Base-by-base conservation (phyloP, 2,113 vertebrate genomes). In the Rutilus rutilus region DNA sequence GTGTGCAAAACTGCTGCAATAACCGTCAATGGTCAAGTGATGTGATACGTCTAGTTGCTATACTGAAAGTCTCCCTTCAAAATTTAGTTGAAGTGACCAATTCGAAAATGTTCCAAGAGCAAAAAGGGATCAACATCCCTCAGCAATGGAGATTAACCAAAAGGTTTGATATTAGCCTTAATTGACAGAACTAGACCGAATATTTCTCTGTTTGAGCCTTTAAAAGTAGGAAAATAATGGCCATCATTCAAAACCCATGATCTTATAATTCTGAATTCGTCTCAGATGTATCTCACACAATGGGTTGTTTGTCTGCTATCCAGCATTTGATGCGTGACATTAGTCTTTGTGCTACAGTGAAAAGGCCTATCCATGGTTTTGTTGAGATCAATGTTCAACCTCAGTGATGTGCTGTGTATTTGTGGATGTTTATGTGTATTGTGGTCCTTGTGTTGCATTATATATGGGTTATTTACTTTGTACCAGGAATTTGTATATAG, bases 391-490 rank as follows among this genome's bases (percentile, higher is more conserved):
- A 2, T 82, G 60, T 65, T 62, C 23, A 65, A 23, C 59, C 78
- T 80, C 36, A 80, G 19, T 59, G 27, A 83, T 33, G 77, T 54
- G 71, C 52, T 54, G 64, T 25, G 47, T 85, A 59, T 57, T 85
- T 78, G 60, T 84, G 73, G 3, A 82, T 76, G 65, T 84, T 19
- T 12, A 27, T 27, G 60, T 82, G 82, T 27, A 45, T 82, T 17
- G 79, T 87, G 54, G 71, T 87, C 75, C 62, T 82, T 79, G 86
- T 87, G 83, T 52, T 83, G 76, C n/a, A 45, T 81, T 83, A 36
- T 79, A 83, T 86, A 84, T 47, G 17, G 67, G 74, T 69, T 84
- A 78, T 88, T 84, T 60, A 33, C 57, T 84, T 78, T 59, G 30
- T 81, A 85, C 83, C 73, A 64, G 45, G 69, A 86, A 57, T 7